Percentiles rank a stretch among this genome's conserved stretches.
phyloP scores from a whole-genome alignment of 2,113 vertebrate genomes.

The Columba livia region DNA sequence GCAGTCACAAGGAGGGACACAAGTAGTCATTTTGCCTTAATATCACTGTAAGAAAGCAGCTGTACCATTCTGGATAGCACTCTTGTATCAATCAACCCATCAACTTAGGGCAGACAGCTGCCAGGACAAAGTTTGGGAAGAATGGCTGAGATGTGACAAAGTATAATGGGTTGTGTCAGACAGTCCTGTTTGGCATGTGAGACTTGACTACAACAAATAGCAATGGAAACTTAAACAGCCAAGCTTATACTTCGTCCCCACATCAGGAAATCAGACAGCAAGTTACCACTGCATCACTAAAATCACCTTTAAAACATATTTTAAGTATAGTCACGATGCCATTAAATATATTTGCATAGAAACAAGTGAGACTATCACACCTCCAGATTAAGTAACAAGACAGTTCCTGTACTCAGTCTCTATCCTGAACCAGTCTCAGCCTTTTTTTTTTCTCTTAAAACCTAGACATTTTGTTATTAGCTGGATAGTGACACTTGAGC shows the following conservation, averaged over 20 bases:
- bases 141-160: background rate
- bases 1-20: background rate
- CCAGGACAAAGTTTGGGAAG: background rate
- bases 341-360: accelerated
- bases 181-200: accelerated
- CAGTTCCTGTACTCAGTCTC: background rate
- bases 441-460: background rate
- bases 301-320: background rate
- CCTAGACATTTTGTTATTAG: accelerated
- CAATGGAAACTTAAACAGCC: background rate
- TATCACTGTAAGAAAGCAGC: background rate
- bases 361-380: background rate
- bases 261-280: background rate
- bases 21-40: background rate
- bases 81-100: background rate
- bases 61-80: background rate
- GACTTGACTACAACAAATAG: accelerated
- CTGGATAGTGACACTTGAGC: background rate
- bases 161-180: background rate
- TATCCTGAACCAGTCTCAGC: background rate
- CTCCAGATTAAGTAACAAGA: background rate
- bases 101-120: background rate
- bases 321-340: background rate
- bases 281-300: background rate
- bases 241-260: background rate